phyloP scores from a whole-genome alignment of 2,797 vertebrate genomes.

The Pangasius djambal region DNA sequence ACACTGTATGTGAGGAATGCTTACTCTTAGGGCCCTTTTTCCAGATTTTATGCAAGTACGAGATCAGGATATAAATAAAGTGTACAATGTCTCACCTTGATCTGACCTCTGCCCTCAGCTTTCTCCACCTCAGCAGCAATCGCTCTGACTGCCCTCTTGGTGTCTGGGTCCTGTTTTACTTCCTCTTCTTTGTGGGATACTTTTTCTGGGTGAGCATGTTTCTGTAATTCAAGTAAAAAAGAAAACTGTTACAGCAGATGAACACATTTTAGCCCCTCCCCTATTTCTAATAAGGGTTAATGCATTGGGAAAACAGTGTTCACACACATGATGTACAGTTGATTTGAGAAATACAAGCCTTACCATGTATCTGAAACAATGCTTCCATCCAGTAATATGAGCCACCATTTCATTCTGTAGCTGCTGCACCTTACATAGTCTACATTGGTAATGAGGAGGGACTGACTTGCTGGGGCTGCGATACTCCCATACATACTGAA shows the following conservation, averaged over 20 bases:
- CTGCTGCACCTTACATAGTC: conserved; percentile 73
- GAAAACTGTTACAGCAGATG: not conserved
- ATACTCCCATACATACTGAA: conserved; percentile 82
- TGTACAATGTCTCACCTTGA: conserved; percentile 66
- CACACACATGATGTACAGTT: not conserved
- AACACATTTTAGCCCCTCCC: no score
- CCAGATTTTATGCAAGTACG: not conserved
- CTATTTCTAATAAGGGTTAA: not conserved
- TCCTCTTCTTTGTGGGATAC: conserved; percentile 68
- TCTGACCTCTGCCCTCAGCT: conserved; percentile 72
- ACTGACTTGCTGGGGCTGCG: conserved; percentile 80
- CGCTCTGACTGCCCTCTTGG: conserved; percentile 71
- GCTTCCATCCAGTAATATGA: conserved; percentile 80
- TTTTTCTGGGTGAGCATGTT: conserved; percentile 71
- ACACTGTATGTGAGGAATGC: not conserved
- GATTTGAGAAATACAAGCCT: conserved; percentile 30
- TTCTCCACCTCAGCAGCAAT: conserved; percentile 71
- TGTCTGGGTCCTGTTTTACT: conserved; percentile 64
- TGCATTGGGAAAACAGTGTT: not conserved
- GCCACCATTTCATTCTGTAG: conserved; percentile 76
- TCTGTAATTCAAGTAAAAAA: conserved; percentile 59
- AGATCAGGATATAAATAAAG: not conserved
- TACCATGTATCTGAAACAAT: conserved; percentile 77
- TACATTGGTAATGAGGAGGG: conserved; percentile 80
- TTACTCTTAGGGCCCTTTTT: not conserved